phyloP scores from a whole-genome alignment of 2,113 vertebrate species.

The Coptodon bakossiorum region DNA sequence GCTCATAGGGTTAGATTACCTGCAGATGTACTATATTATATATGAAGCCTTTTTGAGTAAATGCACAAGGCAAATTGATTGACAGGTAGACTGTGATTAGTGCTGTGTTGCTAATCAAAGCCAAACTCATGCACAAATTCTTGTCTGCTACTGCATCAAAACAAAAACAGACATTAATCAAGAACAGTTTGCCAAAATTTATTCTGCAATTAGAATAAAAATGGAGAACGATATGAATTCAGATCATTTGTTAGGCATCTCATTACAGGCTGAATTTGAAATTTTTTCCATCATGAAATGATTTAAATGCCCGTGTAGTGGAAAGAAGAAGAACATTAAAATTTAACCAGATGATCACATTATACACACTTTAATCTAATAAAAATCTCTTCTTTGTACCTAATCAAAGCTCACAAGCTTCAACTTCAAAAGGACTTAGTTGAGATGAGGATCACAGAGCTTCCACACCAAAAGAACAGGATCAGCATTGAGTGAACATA shows the following conservation, averaged over 20 bases:
- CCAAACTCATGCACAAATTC: not conserved
- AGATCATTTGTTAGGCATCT: not conserved
- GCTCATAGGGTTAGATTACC: not conserved
- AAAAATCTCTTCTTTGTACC: not conserved
- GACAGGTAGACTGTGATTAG: not conserved
- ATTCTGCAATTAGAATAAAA: not conserved
- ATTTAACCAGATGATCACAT: not conserved
- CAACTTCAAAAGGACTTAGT: not conserved
- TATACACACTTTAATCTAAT: not conserved
- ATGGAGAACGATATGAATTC: not conserved
- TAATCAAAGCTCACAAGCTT: not conserved
- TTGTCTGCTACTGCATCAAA: not conserved
- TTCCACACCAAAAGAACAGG: not conserved
- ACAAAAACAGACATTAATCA: not conserved
- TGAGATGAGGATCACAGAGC: not conserved
- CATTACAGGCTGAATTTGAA: not conserved
- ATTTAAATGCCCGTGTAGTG: not conserved
- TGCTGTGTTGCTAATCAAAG: not conserved
- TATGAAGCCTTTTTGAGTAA: not conserved
- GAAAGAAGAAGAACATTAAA: not conserved
- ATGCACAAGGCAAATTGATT: not conserved
- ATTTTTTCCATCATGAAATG: not conserved
- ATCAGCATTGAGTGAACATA: not conserved
- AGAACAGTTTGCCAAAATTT: fast-evolving
- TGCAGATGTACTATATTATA: not conserved